Evolutionary conservation across 1,140 invertebrate species (phyloP).

Genomic region (Saccostrea glomerata): DNA sequence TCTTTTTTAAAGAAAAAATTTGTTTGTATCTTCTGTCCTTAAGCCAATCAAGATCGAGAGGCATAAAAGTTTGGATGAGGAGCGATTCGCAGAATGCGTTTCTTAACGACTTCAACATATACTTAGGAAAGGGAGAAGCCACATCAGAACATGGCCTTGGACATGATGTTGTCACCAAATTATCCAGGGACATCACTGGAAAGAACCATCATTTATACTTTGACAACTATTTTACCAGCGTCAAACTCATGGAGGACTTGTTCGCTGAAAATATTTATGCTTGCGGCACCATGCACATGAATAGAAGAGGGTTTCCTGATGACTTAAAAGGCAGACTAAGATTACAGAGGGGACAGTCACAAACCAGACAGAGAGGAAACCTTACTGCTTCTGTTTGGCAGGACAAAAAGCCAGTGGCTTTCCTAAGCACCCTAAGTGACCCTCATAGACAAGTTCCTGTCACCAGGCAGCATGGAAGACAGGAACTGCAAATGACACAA

Average conservation of each 20-base stretch:
- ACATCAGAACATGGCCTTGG: conserved; percentile 38
- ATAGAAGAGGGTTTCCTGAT: conserved; percentile 22
- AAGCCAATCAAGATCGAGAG: conserved; percentile 79
- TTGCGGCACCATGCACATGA: conserved; percentile 41
- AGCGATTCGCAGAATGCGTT: conserved; percentile 61
- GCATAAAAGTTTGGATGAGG: no score
- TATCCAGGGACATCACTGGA: not conserved
- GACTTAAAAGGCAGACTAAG: not conserved
- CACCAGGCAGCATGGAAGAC: not conserved
- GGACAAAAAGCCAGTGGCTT: conserved; percentile 50
- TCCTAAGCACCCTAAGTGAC: conserved; percentile 41
- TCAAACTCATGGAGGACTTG: conserved; percentile 40
- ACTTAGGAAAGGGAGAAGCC: conserved; percentile 3
- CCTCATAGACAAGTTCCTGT: not conserved
- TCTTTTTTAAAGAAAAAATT: no score
- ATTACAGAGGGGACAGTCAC: not conserved
- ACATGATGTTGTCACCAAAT: conserved; percentile 38
- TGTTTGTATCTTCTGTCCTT: conserved; percentile 66
- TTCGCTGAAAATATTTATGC: conserved; percentile 32
- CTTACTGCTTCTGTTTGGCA: conserved; percentile 48
- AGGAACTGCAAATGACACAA: no score
- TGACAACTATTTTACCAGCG: conserved; percentile 51
- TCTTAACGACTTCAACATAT: conserved; percentile 41
- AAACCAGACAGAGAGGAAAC: conserved; percentile 3
- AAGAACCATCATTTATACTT: conserved; percentile 32